Evolutionary conservation across 2,888 invertebrate genomes (phyloP), one percentile per base, ranked within the genome.

Genomic region (Cerastis rubricosa): DNA sequence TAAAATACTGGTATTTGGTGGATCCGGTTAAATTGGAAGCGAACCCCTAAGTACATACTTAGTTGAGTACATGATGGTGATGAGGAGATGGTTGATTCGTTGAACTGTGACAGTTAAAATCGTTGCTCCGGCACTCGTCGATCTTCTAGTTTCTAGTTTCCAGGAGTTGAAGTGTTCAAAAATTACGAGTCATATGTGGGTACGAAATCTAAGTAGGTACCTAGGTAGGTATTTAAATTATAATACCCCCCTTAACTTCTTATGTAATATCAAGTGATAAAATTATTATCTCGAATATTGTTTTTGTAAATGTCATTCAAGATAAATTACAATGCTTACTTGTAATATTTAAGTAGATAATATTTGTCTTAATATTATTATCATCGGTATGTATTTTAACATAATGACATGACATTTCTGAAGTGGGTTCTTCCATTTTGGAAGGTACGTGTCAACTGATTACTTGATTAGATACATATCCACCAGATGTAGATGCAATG

Each of bases 281-380:
- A 63, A 71, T 54, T 40, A 35, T 73, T 78, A 83, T 84, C 75
- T 29, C 40, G 29, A 59, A 63, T 69, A 43, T 71, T 80, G 73
- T 71, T 80, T 66, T 68, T 66, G 83, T 80, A 75, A 74, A 71
- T 72, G 74, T 47, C 51, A 71, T 73, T 84, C 35, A 54, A 76
- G 84, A 76, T 84, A 83, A 54, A 57, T 40, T 43, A 70, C 19
- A 69, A 25, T 59, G 35, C 11, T 49, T 51, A 57, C 29, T 14
- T 51, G 49, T 19, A 29, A n/a, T 66, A 59, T 49, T 43, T 73
- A 61, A 40, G 57, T 68, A 57, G 40, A n/a, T n/a, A n/a, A n/a
- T n/a, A n/a, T n/a, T 25, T 74, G 57, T 68, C 59, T 3, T 65
- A 67, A 59, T 75, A 68, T 61, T 79, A 74, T 80, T 61, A 7